These are phyloP conservation scores for Mystacornis crossleyi DNA, from an alignment of 2,113 vertebrate species.

Conservation along the genomic window DNA sequence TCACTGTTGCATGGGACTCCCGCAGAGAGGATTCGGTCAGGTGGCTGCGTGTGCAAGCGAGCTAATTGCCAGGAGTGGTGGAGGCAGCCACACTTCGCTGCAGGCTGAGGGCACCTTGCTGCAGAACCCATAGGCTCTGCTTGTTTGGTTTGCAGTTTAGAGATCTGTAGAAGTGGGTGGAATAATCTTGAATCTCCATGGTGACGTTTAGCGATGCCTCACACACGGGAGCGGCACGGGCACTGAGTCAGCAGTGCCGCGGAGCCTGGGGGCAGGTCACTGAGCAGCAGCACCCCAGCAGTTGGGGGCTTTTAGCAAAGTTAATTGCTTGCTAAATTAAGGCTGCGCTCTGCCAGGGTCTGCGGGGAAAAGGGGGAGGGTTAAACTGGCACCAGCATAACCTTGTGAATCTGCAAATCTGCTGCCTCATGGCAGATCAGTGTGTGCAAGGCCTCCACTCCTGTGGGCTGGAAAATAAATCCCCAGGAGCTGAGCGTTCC, in stretches of 20 bases:
- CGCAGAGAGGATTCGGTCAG: background rate
- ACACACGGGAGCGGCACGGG: background rate
- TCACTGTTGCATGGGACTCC: background rate
- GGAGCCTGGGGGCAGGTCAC: background rate
- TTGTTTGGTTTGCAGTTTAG: background rate
- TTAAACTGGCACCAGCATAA: background rate
- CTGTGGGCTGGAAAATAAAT: background rate
- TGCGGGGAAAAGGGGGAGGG: accelerated
- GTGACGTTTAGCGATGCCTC: background rate
- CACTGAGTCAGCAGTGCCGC: background rate
- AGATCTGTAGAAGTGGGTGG: conserved; percentile 24
- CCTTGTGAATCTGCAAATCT: accelerated
- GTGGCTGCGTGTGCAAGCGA: background rate
- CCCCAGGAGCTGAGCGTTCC: background rate
- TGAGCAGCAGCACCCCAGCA: background rate
- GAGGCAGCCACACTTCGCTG: background rate
- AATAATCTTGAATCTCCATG: conserved; percentile 44
- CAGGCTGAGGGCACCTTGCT: background rate
- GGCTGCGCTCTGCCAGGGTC: background rate
- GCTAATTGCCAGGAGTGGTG: background rate
- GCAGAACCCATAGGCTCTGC: background rate
- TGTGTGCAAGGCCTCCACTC: background rate
- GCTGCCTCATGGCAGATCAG: background rate
- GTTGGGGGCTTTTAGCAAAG: accelerated
- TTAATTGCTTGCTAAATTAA: background rate